Conservation (phyloP, 2,888 invertebrate genomes). For the Ochropleura plecta region DNA sequence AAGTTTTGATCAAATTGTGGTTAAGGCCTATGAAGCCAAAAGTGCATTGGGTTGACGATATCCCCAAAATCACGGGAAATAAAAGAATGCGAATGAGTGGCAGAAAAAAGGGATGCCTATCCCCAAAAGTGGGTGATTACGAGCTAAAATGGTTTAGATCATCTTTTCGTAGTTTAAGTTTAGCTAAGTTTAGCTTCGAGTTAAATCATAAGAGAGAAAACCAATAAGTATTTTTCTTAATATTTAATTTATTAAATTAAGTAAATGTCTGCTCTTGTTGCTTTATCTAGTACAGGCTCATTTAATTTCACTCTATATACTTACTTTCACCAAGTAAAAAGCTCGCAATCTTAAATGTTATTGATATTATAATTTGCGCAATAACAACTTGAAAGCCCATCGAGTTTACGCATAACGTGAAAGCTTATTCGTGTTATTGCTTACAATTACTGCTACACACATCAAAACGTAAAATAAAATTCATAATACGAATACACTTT, state of each 20-base stretch:
- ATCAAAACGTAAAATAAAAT: conserved; percentile 30
- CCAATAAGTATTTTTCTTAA: neutral
- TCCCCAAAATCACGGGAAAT: too few species aligned
- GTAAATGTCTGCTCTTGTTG: neutral
- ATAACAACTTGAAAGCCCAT: conserved; percentile 10
- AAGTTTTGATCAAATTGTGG: too few species aligned
- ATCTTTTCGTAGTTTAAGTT: neutral
- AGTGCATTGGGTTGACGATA: too few species aligned
- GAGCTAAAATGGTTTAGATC: neutral
- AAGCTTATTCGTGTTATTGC: conserved; percentile 53
- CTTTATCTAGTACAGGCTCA: neutral
- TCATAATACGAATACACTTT: conserved; percentile 39
- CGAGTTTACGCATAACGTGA: conserved; percentile 28
- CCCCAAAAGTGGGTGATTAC: too few species aligned
- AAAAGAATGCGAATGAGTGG: too few species aligned
- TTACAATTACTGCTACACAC: conserved; percentile 24
- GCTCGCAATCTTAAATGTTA: conserved; percentile 13
- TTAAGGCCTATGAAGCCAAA: too few species aligned
- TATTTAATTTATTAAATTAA: neutral
- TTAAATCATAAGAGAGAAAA: neutral
- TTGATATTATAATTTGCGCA: conserved; percentile 20
- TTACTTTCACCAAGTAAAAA: conserved; percentile 25
- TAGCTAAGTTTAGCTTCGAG: neutral
- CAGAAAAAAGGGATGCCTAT: too few species aligned
- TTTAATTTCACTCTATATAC: neutral